phyloP scores from a whole-genome alignment of 1,140 invertebrate genomes.

The Dreissena rostriformis region DNA sequence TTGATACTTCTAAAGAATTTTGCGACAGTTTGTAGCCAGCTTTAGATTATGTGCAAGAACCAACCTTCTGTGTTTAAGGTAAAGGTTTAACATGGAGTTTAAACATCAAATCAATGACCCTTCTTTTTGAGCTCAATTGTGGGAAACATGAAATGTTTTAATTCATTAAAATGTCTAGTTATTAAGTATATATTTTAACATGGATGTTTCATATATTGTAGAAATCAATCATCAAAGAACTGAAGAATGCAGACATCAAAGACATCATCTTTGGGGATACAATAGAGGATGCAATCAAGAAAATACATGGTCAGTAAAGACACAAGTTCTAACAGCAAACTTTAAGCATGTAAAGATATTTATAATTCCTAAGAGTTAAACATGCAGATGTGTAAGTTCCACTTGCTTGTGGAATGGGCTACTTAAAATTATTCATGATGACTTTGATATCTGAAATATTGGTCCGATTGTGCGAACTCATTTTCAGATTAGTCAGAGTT shows the following conservation, averaged over 20 bases:
- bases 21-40: too few species aligned
- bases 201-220: neutral
- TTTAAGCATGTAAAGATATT: neutral
- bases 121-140: neutral
- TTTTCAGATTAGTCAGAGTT: too few species aligned
- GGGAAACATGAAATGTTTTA: neutral
- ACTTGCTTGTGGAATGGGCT: neutral
- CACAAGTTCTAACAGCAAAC: neutral
- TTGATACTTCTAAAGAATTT: too few species aligned
- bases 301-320: slow-evolving; percentile 30
- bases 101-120: too few species aligned
- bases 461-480: too few species aligned
- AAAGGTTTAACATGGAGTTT: too few species aligned
- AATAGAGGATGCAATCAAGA: slow-evolving; percentile 34
- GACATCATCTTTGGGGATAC: slow-evolving; percentile 46
- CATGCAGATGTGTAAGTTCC: neutral
- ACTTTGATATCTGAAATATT: too few species aligned
- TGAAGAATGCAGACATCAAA: slow-evolving; percentile 24
- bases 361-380: neutral
- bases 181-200: too few species aligned
- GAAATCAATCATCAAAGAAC: slow-evolving; percentile 33
- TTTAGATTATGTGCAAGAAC: too few species aligned
- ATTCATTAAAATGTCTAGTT: too few species aligned
- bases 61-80: too few species aligned
- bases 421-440: neutral